Conservation (phyloP, 2,888 invertebrate species). For the Beris morrisii region DNA sequence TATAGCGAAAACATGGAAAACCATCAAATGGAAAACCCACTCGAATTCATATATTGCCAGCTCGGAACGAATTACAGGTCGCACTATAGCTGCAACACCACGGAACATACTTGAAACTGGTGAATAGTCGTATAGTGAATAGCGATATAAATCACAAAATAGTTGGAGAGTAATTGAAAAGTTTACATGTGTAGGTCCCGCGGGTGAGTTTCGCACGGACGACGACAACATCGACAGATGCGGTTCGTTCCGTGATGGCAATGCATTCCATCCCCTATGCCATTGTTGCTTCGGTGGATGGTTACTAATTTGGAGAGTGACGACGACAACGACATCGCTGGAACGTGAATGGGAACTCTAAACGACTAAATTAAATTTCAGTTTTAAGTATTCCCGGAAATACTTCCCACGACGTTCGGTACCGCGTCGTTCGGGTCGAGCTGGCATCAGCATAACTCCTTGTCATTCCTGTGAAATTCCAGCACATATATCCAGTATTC, state of each 20-base stretch:
- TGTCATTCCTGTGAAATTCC: too few species aligned
- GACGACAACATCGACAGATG: background rate
- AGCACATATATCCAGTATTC: too few species aligned
- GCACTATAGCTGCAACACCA: too few species aligned
- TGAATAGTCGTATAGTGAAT: background rate
- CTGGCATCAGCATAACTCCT: too few species aligned
- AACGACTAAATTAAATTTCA: constrained; percentile 35
- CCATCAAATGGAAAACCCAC: too few species aligned
- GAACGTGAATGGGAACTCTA: constrained; percentile 35
- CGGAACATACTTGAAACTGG: too few species aligned
- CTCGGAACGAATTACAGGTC: too few species aligned
- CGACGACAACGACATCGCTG: constrained; percentile 17
- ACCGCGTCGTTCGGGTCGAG: too few species aligned
- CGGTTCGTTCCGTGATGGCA: constrained; percentile 12
- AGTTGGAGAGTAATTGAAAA: constrained; percentile 14
- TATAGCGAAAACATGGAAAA: too few species aligned
- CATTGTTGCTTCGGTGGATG: constrained; percentile 8
- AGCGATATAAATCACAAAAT: constrained; percentile 16
- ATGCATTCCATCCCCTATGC: background rate
- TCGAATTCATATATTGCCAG: too few species aligned
- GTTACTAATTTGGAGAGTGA: constrained; percentile 12
- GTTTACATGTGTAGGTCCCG: constrained; percentile 10
- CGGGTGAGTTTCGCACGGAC: background rate
- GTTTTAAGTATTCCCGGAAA: constrained; percentile 30
- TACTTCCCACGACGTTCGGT: too few species aligned